These are phyloP conservation scores for Ophonus ardosiacus DNA, from an alignment of 2,888 invertebrate species.

Conservation along the genomic window DNA sequence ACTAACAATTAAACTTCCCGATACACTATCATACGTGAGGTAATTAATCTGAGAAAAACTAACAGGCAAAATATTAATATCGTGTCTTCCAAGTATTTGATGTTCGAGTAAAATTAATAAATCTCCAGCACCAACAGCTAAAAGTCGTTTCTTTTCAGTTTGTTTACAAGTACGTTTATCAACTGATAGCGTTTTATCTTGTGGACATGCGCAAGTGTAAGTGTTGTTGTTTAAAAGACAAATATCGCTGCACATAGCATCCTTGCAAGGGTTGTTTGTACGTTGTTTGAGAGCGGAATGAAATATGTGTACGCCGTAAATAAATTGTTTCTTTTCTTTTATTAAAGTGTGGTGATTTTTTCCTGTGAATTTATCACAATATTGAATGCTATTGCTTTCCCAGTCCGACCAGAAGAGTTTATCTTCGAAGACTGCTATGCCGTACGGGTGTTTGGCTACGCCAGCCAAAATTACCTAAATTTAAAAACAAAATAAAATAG, in stretches of 20 bases:
- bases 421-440: constrained; percentile 92
- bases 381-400: constrained; percentile 85
- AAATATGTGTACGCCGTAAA: constrained; percentile 85
- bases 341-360: constrained; percentile 79
- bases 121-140: constrained; percentile 80
- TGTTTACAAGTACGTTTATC: constrained; percentile 80
- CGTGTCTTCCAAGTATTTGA: constrained; percentile 82
- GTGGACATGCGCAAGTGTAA: constrained; percentile 87
- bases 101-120: constrained; percentile 81
- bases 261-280: constrained; percentile 81
- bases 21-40: constrained; percentile 81
- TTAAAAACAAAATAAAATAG: no score
- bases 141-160: constrained; percentile 74
- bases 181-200: constrained; percentile 80
- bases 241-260: constrained; percentile 84
- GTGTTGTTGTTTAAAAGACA: constrained; percentile 83
- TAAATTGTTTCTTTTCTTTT: constrained; percentile 76
- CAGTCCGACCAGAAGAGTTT: constrained; percentile 94
- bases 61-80: constrained; percentile 73
- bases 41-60: constrained; percentile 80
- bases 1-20: constrained; percentile 77
- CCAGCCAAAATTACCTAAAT: constrained; percentile 76
- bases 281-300: constrained; percentile 82
- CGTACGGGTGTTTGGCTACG: constrained; percentile 88
- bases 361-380: constrained; percentile 87